Evolutionary conservation across 2,888 invertebrate species (phyloP).

Genomic region (Graphium colonna): DNA sequence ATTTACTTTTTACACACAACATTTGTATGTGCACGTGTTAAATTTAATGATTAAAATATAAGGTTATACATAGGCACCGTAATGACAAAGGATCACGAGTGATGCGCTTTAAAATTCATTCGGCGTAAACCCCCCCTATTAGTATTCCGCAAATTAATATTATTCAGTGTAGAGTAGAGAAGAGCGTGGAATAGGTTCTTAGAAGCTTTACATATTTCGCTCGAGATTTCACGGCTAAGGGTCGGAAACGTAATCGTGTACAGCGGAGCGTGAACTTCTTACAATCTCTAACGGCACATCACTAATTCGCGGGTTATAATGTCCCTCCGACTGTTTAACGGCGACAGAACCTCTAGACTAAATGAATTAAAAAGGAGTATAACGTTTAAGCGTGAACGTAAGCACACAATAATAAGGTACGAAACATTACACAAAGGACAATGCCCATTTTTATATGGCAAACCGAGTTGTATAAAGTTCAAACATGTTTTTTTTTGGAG

Average conservation of each 20-base stretch:
- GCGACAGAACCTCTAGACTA: background rate
- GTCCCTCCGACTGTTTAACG: slow-evolving; percentile 1
- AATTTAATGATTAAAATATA: background rate
- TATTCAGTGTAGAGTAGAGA: slow-evolving; percentile 15
- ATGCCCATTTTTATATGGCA: too few species aligned
- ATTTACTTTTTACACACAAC: too few species aligned
- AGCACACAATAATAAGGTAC: too few species aligned
- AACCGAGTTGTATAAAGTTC: too few species aligned
- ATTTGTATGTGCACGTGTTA: too few species aligned
- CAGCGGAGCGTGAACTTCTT: slow-evolving; percentile 21
- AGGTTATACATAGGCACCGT: background rate
- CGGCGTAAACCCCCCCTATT: slow-evolving; percentile 12
- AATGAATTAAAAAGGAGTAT: background rate
- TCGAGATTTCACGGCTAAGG: slow-evolving; percentile 7
- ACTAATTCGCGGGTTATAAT: slow-evolving; percentile 13
- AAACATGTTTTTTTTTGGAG: too few species aligned
- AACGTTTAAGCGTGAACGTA: too few species aligned
- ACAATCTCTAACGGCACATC: slow-evolving; percentile 12
- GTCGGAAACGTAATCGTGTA: slow-evolving; percentile 19
- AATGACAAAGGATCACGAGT: slow-evolving; percentile 4
- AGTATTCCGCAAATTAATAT: slow-evolving; percentile 20
- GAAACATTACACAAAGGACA: too few species aligned
- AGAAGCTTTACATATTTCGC: slow-evolving; percentile 22
- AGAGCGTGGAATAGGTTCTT: slow-evolving; percentile 14
- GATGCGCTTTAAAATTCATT: slow-evolving; percentile 15